A percentile compares a stretch with the other conserved stretches of the same genome.
Evolutionary conservation across 2,113 vertebrate genomes (phyloP).

Genomic region (Collichthys lucidus): DNA sequence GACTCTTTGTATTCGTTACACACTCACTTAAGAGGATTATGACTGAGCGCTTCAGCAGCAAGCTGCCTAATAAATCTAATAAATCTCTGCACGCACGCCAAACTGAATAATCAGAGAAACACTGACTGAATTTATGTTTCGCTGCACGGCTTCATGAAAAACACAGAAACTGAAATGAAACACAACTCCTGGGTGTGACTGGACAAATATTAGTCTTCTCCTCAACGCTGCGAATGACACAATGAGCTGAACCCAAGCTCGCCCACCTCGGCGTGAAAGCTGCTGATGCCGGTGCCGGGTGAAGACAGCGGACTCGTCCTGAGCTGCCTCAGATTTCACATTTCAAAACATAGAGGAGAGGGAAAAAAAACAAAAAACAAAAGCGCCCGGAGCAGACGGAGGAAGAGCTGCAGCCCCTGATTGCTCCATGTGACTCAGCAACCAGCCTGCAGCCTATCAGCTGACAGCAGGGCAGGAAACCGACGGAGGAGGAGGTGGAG

Average conservation of each 20-base stretch:
- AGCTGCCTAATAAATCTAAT: conserved; percentile 63
- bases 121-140: neutral
- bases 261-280: conserved; percentile 26
- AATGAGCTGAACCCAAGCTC: neutral
- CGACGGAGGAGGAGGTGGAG: neutral
- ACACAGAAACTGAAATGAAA: conserved; percentile 1
- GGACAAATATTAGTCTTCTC: neutral
- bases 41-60: conserved; percentile 44
- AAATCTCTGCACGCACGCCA: conserved; percentile 36
- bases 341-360: neutral
- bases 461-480: conserved; percentile 57
- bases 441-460: conserved; percentile 65
- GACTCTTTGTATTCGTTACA: conserved; percentile 42
- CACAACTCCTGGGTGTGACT: neutral
- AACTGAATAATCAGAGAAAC: conserved; percentile 26
- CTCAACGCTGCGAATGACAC: conserved; percentile 3
- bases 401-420: conserved; percentile 27
- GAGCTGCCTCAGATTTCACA: conserved; percentile 30
- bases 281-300: conserved; percentile 22
- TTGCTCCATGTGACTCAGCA: conserved; percentile 70
- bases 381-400: neutral
- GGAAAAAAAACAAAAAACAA: neutral
- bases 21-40: conserved; percentile 67
- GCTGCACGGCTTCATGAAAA: neutral
- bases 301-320: conserved; percentile 13